Conservation (phyloP, 2,113 vertebrate genomes). For the Pogona vitticeps region DNA sequence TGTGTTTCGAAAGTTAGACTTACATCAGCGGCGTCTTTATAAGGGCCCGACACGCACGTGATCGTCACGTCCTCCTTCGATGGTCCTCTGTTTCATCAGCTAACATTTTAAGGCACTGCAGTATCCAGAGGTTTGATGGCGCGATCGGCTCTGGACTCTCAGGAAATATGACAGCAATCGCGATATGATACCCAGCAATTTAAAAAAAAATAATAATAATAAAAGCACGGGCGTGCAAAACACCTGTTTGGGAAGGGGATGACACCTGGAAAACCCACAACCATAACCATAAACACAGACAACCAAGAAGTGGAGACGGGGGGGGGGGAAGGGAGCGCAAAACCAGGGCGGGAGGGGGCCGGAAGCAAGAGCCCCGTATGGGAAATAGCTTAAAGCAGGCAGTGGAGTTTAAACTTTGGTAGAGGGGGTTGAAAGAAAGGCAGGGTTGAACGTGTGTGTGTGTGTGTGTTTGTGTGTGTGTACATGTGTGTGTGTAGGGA, state of each 20-base stretch:
- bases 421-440: neutral
- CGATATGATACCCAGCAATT: neutral
- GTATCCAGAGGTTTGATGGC: neutral
- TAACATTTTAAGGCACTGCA: neutral
- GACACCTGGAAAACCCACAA: too few relatives aligned
- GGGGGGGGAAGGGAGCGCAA: too few relatives aligned
- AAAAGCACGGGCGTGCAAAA: too few relatives aligned
- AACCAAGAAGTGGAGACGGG: too few relatives aligned
- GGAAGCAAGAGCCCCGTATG: fast-evolving
- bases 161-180: neutral
- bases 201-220: neutral
- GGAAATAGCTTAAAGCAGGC: neutral
- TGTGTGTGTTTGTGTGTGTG: constrained; percentile 39
- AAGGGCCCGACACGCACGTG: neutral
- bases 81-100: neutral
- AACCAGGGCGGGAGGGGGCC: neutral
- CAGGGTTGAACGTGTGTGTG: neutral
- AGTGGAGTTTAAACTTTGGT: constrained; percentile 1
- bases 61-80: too few relatives aligned
- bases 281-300: too few relatives aligned
- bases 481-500: too few relatives aligned
- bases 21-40: neutral
- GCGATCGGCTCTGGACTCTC: neutral
- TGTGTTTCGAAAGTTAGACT: neutral
- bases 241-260: too few relatives aligned